phyloP scores from a whole-genome alignment of 2,113 vertebrate genomes.

The Gavialis gangeticus region DNA sequence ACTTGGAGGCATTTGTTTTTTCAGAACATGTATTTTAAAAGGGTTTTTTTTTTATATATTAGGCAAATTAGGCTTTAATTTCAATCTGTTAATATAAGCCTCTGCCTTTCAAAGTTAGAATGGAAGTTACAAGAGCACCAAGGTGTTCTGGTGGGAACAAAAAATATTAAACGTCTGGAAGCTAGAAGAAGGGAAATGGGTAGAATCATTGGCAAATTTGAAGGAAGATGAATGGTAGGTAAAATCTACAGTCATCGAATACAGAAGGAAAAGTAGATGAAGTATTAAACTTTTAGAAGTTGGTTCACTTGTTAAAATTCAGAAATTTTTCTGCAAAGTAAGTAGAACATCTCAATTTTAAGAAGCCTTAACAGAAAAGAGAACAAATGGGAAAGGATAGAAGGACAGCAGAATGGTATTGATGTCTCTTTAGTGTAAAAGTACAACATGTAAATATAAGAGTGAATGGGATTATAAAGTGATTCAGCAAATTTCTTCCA shows the following conservation, averaged over 20 bases:
- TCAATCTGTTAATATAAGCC: background rate
- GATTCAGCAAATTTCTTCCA: rapidly evolving
- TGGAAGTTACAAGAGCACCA: background rate
- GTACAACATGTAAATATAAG: background rate
- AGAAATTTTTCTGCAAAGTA: background rate
- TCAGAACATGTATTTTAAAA: background rate
- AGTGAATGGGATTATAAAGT: background rate
- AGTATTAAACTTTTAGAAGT: background rate
- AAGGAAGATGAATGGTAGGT: background rate
- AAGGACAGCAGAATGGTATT: too few relatives aligned
- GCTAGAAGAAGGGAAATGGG: background rate
- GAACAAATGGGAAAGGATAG: background rate
- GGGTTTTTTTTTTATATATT: background rate
- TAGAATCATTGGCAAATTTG: background rate
- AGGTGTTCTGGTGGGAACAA: background rate
- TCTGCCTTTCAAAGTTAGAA: background rate
- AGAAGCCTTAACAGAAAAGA: background rate
- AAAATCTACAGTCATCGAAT: background rate
- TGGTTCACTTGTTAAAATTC: background rate
- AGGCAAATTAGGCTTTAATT: background rate
- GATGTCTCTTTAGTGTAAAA: background rate
- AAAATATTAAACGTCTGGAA: background rate
- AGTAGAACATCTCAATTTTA: background rate
- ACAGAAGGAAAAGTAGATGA: background rate
- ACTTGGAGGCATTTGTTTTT: background rate